Conservation (phyloP, 1,140 invertebrate genomes). For the Zaprionus vittiger region DNA sequence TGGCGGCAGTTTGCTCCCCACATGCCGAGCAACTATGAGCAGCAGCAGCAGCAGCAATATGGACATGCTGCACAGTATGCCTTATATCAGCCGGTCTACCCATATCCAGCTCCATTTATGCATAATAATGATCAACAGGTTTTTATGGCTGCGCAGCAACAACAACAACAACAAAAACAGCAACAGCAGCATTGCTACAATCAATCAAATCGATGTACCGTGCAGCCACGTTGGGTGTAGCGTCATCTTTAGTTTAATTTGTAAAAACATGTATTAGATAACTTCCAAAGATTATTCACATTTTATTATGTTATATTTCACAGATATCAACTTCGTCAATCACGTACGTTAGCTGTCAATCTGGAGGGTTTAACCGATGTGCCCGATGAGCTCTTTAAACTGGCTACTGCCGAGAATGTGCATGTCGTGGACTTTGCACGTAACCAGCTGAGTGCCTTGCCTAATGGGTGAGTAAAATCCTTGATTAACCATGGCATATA, state of each 20-base stretch:
- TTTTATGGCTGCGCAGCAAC: slow-evolving; percentile 23
- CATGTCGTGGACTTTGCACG: slow-evolving; percentile 91
- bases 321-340: slow-evolving; percentile 90
- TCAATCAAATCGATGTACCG: slow-evolving; percentile 6
- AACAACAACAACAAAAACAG: too few relatives aligned
- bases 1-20: neutral
- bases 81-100: neutral
- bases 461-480: slow-evolving; percentile 86
- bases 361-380: slow-evolving; percentile 88
- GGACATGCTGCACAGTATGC: neutral
- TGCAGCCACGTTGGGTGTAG: slow-evolving; percentile 70
- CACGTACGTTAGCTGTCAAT: slow-evolving; percentile 88
- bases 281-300: neutral
- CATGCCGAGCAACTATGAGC: slow-evolving; percentile 8
- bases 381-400: slow-evolving; percentile 89
- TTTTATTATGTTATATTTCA: slow-evolving; percentile 32
- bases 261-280: neutral
- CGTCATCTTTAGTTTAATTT: slow-evolving; percentile 31
- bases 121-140: neutral
- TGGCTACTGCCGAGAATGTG: slow-evolving; percentile 89
- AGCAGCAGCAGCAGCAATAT: slow-evolving; percentile 18
- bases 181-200: slow-evolving; percentile 14
- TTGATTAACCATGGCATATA: neutral
- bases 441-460: slow-evolving; percentile 89
- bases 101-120: neutral